Evolutionary conservation across 2,113 vertebrate genomes (phyloP), one percentile per base, ranked within the genome.

Genomic region (Cyprinodon brontotheroides): DNA sequence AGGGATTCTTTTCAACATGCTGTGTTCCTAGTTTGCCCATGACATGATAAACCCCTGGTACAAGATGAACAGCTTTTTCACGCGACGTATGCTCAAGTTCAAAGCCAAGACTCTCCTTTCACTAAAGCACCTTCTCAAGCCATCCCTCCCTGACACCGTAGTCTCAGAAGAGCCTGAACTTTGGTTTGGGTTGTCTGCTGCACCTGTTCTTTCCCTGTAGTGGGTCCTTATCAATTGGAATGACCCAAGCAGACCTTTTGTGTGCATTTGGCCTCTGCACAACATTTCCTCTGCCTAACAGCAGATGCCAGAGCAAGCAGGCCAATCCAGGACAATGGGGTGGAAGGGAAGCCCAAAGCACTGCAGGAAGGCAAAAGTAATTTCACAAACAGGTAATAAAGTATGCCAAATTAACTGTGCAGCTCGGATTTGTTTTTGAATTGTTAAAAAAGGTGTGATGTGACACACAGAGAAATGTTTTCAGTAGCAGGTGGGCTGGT

Each of bases 151-250:
- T 74, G 68, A 83, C 87, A 68, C 74, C 48, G 61, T 17, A 59
- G 22, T 77, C 78, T 80, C 80, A 45, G 82, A 77, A 84, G 83
- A 86, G 83, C 75, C 75, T 77, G 83, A 80, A 71, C 80, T 84
- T 66, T 77, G 78, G 77, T 82, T 84, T 72, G 68, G 61, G 75
- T 76, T 76, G 76, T 73, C 75, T 63, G 78, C 45, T 72, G 87
- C 87, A 90, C 87, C 89, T 91, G 86, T 92, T 81, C 86, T 53
- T 76, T 65, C 78, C 83, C 87, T 83, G 88, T 75, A 83, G 79
- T 79, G 78, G 81, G 86, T 86, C 79, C 86, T 91, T 86, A 86
- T 91, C 83, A 81, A 89, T 90, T 84, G 81, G 68, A 82, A 78
- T 72, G 85, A 76, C 77, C 87, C 79, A 72, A 85, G 87, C 85